Evolutionary conservation across 2,888 invertebrate genomes (phyloP), one percentile per base, ranked within the genome.

Genomic region (Bembecia ichneumoniformis): DNA sequence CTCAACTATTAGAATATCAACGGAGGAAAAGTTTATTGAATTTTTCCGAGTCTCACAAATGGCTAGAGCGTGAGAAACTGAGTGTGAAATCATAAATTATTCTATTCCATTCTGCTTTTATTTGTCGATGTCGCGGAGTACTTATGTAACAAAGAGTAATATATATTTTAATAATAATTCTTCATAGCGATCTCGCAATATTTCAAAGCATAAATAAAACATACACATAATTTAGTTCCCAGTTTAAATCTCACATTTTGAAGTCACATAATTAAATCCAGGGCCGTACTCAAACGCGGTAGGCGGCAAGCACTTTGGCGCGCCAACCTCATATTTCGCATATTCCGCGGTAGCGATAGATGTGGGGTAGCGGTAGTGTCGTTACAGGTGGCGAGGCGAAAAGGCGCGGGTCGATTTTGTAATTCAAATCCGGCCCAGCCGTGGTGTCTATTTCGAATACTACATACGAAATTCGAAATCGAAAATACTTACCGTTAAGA

Each of bases 391-490:
- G 63, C 59, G 56, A 55, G 47, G 60, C 55, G 71, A 71, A 75
- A 75, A 75, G 74, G 69, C 67, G 62, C 62, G 65, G 63, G 73
- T 64, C 60, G 70, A 78, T 77, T 83, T 83, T 83, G 82, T 78
- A 80, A 83, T 82, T 82, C 82, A 82, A 83, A 83, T 83, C 68
- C 71, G 59, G 55, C 61, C 58, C 59, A 58, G 65, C 7, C 7
- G 9, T 9, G 28, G 9, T 0, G 20, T 20, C 28, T 9, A 28
- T 28, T 28, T 28, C 28, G 28, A 28, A 28, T 28, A 28, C 28
- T 28, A 9, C 28, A 9, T 28, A 28, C 28, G 28, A 28, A 28
- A 9, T 28, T 9, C 9, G 9, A 28, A 28, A 28, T 28, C 28
- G 28, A 28, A 28, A 28, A 28, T 7, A 7, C 20, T 28, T 28